Evolutionary conservation across 2,888 invertebrate genomes (phyloP).

Genomic region (Prosopocoilus inquinatus): DNA sequence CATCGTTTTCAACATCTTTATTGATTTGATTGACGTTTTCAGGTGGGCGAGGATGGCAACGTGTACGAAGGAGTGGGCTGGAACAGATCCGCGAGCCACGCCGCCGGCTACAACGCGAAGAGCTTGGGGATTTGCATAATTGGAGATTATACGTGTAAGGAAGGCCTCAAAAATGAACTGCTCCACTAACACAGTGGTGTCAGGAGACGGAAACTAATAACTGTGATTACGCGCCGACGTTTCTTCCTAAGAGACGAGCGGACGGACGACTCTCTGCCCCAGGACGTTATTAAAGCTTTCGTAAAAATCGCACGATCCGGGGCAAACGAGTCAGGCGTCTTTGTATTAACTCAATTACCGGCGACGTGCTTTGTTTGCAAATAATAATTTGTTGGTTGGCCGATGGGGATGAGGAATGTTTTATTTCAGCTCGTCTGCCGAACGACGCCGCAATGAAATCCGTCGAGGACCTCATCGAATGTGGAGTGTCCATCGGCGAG

Average conservation of each 20-base stretch:
- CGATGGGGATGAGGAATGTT: no score
- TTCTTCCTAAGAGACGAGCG: no score
- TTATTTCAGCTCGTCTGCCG: conserved; percentile 48
- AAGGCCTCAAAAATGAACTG: background rate
- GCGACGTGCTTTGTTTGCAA: no score
- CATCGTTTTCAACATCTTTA: background rate
- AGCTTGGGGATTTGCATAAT: conserved; percentile 65
- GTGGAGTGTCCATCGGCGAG: conserved; percentile 49
- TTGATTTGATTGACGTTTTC: conserved; percentile 15
- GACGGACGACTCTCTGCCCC: no score
- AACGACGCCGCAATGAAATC: conserved; percentile 45
- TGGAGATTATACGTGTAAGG: conserved; percentile 54
- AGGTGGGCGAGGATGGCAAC: conserved; percentile 64
- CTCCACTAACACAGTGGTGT: no score
- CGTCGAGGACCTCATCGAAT: conserved; percentile 48
- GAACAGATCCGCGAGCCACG: conserved; percentile 61
- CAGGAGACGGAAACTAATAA: no score
- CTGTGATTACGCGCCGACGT: no score
- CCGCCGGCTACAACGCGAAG: conserved; percentile 57
- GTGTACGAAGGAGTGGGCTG: conserved; percentile 67
- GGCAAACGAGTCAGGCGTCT: no score
- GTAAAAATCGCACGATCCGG: no score
- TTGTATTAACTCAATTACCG: no score
- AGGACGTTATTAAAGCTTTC: no score
- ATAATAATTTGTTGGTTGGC: no score